phyloP scores from a whole-genome alignment of 2,113 vertebrate genomes.

The Nicator chloris region DNA sequence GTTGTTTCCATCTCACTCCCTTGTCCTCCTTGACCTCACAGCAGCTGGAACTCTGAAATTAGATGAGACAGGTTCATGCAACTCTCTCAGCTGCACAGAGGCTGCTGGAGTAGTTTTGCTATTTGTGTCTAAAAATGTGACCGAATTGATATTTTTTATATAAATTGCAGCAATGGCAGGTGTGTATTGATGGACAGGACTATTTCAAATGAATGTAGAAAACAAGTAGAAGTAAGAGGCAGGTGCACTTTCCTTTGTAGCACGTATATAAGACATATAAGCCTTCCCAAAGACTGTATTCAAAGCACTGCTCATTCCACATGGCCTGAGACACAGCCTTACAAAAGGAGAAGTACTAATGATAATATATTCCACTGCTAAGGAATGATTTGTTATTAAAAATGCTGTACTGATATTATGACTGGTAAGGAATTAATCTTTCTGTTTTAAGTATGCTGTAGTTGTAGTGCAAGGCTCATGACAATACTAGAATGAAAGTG shows the following conservation, averaged over 20 bases:
- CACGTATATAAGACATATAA: neutral
- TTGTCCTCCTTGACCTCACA: constrained; percentile 37
- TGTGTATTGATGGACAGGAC: neutral
- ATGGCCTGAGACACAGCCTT: neutral
- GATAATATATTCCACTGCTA: neutral
- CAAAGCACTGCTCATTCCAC: neutral
- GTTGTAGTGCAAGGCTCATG: neutral
- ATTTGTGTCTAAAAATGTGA: neutral
- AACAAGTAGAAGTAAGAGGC: neutral
- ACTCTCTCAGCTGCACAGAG: neutral
- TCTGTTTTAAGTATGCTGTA: neutral
- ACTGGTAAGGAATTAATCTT: neutral
- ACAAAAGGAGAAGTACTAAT: neutral
- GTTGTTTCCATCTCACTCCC: neutral
- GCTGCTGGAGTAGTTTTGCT: neutral
- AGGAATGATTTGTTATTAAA: neutral
- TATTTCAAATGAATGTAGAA: neutral
- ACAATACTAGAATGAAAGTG: neutral
- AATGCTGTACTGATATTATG: neutral
- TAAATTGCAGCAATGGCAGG: neutral
- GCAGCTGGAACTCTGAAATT: constrained; percentile 33
- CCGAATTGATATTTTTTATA: neutral
- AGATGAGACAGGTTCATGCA: constrained; percentile 1
- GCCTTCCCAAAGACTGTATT: neutral
- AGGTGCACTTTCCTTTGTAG: neutral